A percentile compares a stretch with the other conserved stretches of the same genome.
phyloP scores from a whole-genome alignment of 2,113 vertebrate species.

The Oryzias curvinotus region DNA sequence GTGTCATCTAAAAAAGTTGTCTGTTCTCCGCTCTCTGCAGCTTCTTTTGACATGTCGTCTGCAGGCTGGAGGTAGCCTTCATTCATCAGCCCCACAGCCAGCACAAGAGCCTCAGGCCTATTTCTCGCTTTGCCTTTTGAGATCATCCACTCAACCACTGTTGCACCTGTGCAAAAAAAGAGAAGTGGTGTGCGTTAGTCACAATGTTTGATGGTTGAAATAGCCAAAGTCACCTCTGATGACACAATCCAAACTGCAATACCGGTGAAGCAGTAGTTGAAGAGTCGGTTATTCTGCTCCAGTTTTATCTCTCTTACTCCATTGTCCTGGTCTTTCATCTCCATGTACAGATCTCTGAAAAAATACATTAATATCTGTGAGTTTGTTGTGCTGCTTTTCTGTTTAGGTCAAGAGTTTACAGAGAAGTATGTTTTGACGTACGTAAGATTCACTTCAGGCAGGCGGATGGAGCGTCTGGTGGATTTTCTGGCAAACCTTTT shows the following conservation, averaged over 20 bases:
- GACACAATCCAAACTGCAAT: constrained; percentile 4
- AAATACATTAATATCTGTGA: constrained; percentile 29
- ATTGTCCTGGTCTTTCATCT: constrained; percentile 88
- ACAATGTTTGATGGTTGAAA: not conserved
- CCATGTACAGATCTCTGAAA: constrained; percentile 83
- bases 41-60: constrained; percentile 84
- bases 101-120: constrained; percentile 85
- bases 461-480: constrained; percentile 87
- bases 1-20: constrained; percentile 83
- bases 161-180: constrained; percentile 72
- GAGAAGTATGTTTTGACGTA: constrained; percentile 46
- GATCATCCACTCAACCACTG: constrained; percentile 91
- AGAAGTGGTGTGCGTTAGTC: not conserved
- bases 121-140: constrained; percentile 84
- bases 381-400: not conserved
- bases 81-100: constrained; percentile 86
- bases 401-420: not conserved
- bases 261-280: constrained; percentile 97
- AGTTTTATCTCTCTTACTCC: constrained; percentile 90
- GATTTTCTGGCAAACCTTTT: constrained; percentile 92
- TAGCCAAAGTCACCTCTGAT: not conserved
- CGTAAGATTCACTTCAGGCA: constrained; percentile 88
- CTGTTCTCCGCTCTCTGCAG: constrained; percentile 76
- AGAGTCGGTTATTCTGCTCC: constrained; percentile 89
- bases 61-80: constrained; percentile 94